A percentile compares a stretch with the other conserved stretches of the same genome.
Conservation (phyloP, 2,888 invertebrate species). For the Cephus spinipes region DNA sequence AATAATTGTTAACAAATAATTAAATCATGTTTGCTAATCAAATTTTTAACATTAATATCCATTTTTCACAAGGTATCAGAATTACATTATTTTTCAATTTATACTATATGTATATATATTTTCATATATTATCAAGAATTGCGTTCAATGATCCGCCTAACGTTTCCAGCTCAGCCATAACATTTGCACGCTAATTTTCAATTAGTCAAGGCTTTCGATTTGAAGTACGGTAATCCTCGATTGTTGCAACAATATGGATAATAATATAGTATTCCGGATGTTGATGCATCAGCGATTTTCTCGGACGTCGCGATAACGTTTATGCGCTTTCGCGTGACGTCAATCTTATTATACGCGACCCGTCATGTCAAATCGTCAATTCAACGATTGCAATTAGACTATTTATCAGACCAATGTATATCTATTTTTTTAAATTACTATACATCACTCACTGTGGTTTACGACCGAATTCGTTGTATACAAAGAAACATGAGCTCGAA, state of each 20-base stretch:
- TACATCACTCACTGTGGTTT: background rate
- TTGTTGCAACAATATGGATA: background rate
- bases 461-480: background rate
- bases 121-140: background rate
- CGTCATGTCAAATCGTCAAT: background rate
- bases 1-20: too few relatives aligned
- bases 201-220: conserved; percentile 8
- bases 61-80: background rate
- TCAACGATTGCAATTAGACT: background rate
- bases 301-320: conserved; percentile 28
- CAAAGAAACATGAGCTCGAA: background rate
- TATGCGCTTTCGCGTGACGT: background rate
- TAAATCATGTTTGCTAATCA: too few relatives aligned
- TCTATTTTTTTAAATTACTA: background rate
- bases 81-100: background rate
- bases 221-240: background rate
- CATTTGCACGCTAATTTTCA: background rate
- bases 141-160: background rate
- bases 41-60: too few relatives aligned
- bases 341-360: background rate
- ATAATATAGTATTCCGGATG: conserved; percentile 14
- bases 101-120: background rate
- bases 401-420: background rate
- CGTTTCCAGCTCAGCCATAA: background rate
- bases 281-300: conserved; percentile 38